Base-by-base conservation (phyloP, 2,113 vertebrate species). In the Odobenus rosmarus region DNA sequence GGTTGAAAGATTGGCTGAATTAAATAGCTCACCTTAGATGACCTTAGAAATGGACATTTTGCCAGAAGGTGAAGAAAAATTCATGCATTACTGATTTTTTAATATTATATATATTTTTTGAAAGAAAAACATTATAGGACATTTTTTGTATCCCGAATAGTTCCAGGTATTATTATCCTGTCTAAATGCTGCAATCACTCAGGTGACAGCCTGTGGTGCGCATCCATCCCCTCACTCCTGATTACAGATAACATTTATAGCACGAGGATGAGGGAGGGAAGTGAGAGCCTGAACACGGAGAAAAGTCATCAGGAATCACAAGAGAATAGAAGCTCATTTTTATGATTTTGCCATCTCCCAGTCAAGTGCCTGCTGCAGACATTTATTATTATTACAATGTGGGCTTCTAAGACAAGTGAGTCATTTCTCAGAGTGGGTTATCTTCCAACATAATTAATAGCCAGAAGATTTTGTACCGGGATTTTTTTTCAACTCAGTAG, bases 201-300 rank as follows among this genome's bases (percentile, higher is more conserved):
- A 97, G 92, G 96, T 94, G 92, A 92, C 96, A 97, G 84, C 79
- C 85, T 92, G 83, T 6, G 0, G 95, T 90, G 96, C 88, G 77
- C 87, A 81, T 97, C 92, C 90, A 77, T 92, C 90, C 95, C 59
- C 96, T 97, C 96, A 79, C 94, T 95, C 64, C 97, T 97, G 97
- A 97, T 98, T 97, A 89, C 46, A 23, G 97, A 92, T 88, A 96
- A 97, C 94, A 96, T 97, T 96, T 96, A 88, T 90, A 97, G 95
- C 79, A 82, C 76, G 74, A 16, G 77, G 64, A 90, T 96, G 86
- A 95, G 77, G 88, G 59, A 91, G 61, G 33, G 24, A 88, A 87
- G 51, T 26, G 55, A 93, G 42, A 95, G 83, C 10, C 0, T 83
- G 94, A 96, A 97, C 4, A 3, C 1, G 0, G 13, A 51, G 23